phyloP scores from a whole-genome alignment of 2,888 invertebrate genomes.

The Andricus quercusramuli region DNA sequence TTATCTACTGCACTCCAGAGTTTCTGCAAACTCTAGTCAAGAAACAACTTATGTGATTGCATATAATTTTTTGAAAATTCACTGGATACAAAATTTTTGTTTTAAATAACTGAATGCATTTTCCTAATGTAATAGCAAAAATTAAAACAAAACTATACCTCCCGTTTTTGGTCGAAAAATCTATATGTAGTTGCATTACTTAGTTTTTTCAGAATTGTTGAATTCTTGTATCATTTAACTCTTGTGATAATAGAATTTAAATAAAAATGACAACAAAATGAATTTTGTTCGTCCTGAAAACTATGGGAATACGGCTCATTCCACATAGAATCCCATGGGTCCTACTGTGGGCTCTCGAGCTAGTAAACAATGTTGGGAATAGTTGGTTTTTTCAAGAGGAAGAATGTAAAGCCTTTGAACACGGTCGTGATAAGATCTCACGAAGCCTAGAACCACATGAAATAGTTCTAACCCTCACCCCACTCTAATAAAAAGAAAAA shows the following conservation, averaged over 20 bases:
- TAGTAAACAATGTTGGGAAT: conserved; percentile 39
- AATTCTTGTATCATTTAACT: background rate
- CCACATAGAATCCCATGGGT: conserved; percentile 22
- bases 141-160: too few relatives aligned
- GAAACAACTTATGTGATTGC: conserved; percentile 4
- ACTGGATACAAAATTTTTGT: too few relatives aligned
- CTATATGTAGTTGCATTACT: too few relatives aligned
- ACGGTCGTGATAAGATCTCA: conserved; percentile 33
- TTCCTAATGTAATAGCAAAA: too few relatives aligned
- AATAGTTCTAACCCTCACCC: conserved; percentile 15
- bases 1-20: conserved; percentile 18
- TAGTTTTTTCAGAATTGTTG: too few relatives aligned
- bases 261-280: background rate
- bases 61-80: too few relatives aligned
- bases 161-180: too few relatives aligned
- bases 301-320: conserved; percentile 30
- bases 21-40: background rate
- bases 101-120: too few relatives aligned
- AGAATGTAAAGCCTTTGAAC: conserved; percentile 33
- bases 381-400: conserved; percentile 25
- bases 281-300: background rate
- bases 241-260: too few relatives aligned
- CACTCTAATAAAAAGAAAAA: conserved; percentile 20
- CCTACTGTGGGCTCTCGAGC: conserved; percentile 25
- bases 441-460: conserved; percentile 10